phyloP scores from a whole-genome alignment of 2,888 invertebrate species.

The Ethmia dodecea region DNA sequence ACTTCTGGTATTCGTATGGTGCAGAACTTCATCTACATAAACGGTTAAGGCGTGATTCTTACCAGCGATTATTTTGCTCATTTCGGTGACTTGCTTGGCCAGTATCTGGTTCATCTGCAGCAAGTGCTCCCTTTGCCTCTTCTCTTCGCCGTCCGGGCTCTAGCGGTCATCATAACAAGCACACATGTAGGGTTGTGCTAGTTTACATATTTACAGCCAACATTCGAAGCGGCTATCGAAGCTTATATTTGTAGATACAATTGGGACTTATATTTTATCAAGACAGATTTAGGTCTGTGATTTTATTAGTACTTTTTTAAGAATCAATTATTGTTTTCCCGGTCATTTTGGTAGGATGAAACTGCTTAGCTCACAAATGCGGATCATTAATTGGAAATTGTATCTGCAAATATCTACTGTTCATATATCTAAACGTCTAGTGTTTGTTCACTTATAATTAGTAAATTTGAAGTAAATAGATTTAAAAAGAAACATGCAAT shows the following conservation, averaged over 20 bases:
- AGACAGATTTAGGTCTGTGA: no score
- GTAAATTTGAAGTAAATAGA: conserved; percentile 8
- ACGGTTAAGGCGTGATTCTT: conserved; percentile 56
- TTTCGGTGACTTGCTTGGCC: conserved; percentile 95
- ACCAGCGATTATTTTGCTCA: conserved; percentile 97
- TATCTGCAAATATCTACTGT: conserved; percentile 27
- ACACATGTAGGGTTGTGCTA: conserved; percentile 48
- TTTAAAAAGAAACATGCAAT: conserved; percentile 36
- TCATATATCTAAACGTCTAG: no score
- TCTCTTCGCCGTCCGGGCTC: conserved; percentile 89
- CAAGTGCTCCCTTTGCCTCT: conserved; percentile 91
- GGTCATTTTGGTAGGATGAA: background rate
- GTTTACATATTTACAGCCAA: conserved; percentile 62
- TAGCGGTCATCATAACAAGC: conserved; percentile 61
- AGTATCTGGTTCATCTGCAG: conserved; percentile 94
- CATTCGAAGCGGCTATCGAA: conserved; percentile 64
- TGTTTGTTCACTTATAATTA: no score
- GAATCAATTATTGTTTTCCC: background rate
- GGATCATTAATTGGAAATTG: background rate
- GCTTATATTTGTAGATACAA: conserved; percentile 35
- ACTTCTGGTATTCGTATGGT: no score
- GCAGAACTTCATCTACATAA: no score
- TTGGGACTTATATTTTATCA: no score
- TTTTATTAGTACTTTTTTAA: no score
- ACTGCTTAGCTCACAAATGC: background rate